phyloP scores from a whole-genome alignment of 2,113 vertebrate genomes.

The Oreocharis arfaki region DNA sequence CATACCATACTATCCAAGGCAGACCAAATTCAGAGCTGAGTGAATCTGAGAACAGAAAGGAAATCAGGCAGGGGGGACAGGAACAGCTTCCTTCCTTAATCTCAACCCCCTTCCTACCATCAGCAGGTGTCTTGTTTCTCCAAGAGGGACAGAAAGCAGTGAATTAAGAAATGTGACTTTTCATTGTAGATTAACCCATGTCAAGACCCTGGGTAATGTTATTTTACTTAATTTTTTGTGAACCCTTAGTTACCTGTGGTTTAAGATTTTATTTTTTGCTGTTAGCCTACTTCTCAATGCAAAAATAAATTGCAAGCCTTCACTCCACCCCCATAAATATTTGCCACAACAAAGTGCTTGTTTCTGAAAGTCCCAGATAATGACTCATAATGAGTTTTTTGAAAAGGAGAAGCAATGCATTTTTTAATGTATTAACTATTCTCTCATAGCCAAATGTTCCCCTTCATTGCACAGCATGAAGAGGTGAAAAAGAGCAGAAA shows the following conservation, averaged over 20 bases:
- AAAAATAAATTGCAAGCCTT: neutral
- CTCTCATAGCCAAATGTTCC: conserved; percentile 17
- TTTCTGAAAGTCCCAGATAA: conserved; percentile 23
- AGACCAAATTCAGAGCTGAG: neutral
- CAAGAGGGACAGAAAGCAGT: neutral
- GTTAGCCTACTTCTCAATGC: neutral
- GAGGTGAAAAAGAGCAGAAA: neutral
- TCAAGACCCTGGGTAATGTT: neutral
- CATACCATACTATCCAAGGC: neutral
- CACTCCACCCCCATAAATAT: neutral
- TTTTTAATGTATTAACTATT: neutral
- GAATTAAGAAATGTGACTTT: neutral
- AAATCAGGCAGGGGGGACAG: neutral
- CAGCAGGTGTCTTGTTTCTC: neutral
- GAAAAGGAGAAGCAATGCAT: conserved; percentile 18
- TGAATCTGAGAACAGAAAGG: neutral
- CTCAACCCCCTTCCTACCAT: neutral
- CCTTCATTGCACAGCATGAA: neutral
- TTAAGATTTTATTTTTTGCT: neutral
- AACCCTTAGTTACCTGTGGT: neutral
- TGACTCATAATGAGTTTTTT: conserved; percentile 28
- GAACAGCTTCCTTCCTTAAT: neutral
- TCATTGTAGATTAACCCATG: neutral
- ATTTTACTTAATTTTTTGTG: neutral
- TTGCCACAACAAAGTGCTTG: conserved; percentile 12